A percentile compares a stretch with the other conserved stretches of the same genome.
Evolutionary conservation across 2,888 invertebrate genomes (phyloP).

Genomic region (Stratiomys singularior): DNA sequence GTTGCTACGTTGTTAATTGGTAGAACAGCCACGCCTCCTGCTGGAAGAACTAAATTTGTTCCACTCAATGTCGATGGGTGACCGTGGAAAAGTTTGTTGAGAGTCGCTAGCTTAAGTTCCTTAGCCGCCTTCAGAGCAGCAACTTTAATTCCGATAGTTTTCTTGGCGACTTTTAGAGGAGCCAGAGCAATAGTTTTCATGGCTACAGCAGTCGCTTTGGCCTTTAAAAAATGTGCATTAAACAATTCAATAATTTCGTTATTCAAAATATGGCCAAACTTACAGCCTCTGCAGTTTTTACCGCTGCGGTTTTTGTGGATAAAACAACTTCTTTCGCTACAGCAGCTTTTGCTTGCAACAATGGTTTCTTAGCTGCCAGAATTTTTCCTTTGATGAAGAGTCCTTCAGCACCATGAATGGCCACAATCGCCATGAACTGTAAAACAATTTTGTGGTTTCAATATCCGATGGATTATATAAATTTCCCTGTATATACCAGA

Average conservation of each 20-base stretch:
- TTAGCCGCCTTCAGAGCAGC: conserved; percentile 37
- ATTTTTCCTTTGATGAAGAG: conserved; percentile 30
- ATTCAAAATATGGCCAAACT: background rate
- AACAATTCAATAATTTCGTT: background rate
- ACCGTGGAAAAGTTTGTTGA: background rate
- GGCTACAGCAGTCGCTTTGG: conserved; percentile 21
- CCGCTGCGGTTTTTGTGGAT: conserved; percentile 21
- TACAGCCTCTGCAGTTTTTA: conserved; percentile 36
- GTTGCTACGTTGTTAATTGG: background rate
- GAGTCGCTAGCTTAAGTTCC: conserved; percentile 4
- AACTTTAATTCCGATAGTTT: conserved; percentile 31
- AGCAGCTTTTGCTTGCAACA: conserved; percentile 34
- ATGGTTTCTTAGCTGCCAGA: conserved; percentile 34
- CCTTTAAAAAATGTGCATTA: conserved; percentile 10
- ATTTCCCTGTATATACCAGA: background rate
- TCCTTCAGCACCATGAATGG: conserved; percentile 10
- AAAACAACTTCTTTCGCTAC: conserved; percentile 16
- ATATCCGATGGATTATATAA: background rate
- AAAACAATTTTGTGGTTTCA: background rate
- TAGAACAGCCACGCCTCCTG: conserved; percentile 18
- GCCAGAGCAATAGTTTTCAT: conserved; percentile 29
- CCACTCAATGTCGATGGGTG: background rate
- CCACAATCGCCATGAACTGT: background rate
- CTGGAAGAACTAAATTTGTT: background rate
- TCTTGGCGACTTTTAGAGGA: conserved; percentile 30